phyloP scores from a whole-genome alignment of 2,113 vertebrate genomes.

The Salvelinus sp. region DNA sequence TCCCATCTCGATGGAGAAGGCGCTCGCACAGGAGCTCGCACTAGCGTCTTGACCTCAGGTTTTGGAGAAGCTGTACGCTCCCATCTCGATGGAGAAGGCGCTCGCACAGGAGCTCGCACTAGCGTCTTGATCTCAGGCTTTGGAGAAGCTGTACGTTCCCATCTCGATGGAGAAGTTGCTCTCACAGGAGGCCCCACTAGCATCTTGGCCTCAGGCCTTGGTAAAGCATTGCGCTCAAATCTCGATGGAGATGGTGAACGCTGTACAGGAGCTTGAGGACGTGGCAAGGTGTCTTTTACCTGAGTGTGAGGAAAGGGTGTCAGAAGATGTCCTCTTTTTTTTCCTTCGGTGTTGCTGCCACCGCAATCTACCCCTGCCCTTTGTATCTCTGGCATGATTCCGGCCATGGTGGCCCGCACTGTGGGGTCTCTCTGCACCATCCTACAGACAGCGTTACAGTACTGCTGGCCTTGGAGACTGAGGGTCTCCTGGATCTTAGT shows the following conservation, averaged over 20 bases:
- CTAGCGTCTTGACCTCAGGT: background rate
- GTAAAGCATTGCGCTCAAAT: background rate
- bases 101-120: no score
- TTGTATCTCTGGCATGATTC: constrained; percentile 60
- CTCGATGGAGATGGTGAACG: constrained; percentile 8
- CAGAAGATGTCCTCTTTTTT: background rate
- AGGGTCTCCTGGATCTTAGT: constrained; percentile 63
- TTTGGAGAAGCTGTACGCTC: no score
- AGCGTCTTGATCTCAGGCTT: background rate
- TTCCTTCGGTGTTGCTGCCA: background rate
- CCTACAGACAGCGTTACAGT: constrained; percentile 52
- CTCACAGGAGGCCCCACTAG: background rate
- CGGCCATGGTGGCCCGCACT: constrained; percentile 53
- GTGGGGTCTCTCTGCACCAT: constrained; percentile 60
- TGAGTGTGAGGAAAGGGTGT: background rate
- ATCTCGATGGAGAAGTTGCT: background rate
- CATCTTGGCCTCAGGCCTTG: background rate
- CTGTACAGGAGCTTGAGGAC: background rate
- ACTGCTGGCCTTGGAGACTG: constrained; percentile 42
- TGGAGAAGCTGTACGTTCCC: background rate
- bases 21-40: no score
- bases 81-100: no score
- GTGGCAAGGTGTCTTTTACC: background rate
- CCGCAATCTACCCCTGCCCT: constrained; percentile 15
- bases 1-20: background rate